A percentile compares a stretch with the other conserved stretches of the same genome.
Evolutionary conservation across 2,113 vertebrate species (phyloP).

Genomic region (Eptesicus fuscus): DNA sequence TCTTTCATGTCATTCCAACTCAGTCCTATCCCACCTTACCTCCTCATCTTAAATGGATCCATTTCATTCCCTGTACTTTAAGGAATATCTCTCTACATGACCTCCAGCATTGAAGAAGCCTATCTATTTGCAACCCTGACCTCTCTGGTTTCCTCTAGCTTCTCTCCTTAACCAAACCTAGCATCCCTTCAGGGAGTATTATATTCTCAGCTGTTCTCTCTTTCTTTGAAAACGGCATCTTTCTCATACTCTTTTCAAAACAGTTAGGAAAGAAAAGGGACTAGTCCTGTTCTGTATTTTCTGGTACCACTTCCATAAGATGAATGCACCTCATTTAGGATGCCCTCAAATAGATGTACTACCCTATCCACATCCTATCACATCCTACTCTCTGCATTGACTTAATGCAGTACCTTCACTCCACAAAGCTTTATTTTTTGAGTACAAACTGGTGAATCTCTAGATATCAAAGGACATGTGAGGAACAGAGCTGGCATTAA

Average conservation of each 20-base stretch:
- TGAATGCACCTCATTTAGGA: background rate
- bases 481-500: background rate
- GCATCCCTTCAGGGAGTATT: background rate
- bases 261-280: background rate
- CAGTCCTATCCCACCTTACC: background rate
- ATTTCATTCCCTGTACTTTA: background rate
- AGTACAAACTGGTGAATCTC: background rate
- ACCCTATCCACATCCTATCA: background rate
- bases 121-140: background rate
- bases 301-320: background rate
- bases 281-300: background rate
- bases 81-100: background rate
- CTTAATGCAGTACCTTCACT: background rate
- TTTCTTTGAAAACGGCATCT: background rate
- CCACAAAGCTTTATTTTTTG: background rate
- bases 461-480: background rate
- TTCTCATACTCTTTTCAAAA: constrained; percentile 22
- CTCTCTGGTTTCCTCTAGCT: background rate
- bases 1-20: background rate
- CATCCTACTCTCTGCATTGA: background rate
- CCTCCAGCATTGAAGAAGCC: background rate
- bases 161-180: background rate
- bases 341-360: background rate
- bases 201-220: background rate
- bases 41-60: background rate